Conservation (phyloP, 2,797 vertebrate species). For the Syndactyla subalaris region DNA sequence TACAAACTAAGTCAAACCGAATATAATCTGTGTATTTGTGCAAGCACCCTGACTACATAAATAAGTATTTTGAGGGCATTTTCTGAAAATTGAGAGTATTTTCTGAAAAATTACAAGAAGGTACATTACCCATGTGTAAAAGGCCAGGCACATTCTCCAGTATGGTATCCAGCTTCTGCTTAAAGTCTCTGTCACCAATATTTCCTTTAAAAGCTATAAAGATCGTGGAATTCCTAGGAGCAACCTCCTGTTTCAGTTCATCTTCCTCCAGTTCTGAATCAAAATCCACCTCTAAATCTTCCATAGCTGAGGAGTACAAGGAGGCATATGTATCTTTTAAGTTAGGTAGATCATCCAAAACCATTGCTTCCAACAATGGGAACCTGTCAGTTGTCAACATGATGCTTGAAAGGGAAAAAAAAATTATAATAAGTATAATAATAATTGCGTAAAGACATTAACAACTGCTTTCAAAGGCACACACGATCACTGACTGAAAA, state of each 20-base stretch:
- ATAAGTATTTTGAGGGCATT: not conserved
- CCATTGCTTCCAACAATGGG: slow-evolving; percentile 72
- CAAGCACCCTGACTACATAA: not conserved
- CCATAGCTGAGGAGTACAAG: slow-evolving; percentile 78
- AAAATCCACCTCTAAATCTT: slow-evolving; percentile 83
- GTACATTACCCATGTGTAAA: slow-evolving; percentile 88
- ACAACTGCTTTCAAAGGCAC: not conserved
- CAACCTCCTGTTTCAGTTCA: slow-evolving; percentile 71
- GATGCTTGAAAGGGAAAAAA: slow-evolving; percentile 59
- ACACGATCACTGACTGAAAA: not conserved
- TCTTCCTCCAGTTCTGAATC: slow-evolving; percentile 91
- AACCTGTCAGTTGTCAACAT: slow-evolving; percentile 57
- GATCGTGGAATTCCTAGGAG: slow-evolving; percentile 84
- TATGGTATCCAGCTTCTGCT: slow-evolving; percentile 87
- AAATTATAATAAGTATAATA: not conserved
- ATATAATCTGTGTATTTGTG: not conserved
- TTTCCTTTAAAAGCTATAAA: slow-evolving; percentile 95
- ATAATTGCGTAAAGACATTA: not conserved
- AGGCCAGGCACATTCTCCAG: slow-evolving; percentile 88
- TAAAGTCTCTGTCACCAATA: slow-evolving; percentile 92
- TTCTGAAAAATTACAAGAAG: not conserved
- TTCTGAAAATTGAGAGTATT: too few relatives aligned
- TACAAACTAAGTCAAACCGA: not conserved
- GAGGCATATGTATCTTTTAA: slow-evolving; percentile 75
- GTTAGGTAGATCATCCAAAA: slow-evolving; percentile 71